phyloP scores from a whole-genome alignment of 2,888 invertebrate species.

The Dilophus febrilis region DNA sequence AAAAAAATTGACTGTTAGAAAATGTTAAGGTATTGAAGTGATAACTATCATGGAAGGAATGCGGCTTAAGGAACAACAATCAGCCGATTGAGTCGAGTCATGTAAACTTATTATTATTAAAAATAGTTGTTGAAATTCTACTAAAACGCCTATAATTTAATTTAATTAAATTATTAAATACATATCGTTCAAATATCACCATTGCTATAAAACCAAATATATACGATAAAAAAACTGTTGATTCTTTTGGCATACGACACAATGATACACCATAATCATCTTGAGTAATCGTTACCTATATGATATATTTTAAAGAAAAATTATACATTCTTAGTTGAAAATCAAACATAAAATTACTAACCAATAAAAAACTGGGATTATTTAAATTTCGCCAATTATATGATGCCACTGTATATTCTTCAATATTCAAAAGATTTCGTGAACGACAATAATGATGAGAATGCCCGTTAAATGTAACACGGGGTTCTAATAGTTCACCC shows the following conservation, averaged over 20 bases:
- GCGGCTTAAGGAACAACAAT: background rate
- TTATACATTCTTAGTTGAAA: too few relatives aligned
- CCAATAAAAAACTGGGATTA: slow-evolving; percentile 81
- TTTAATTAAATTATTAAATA: too few relatives aligned
- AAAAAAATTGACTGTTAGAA: too few relatives aligned
- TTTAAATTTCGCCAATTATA: slow-evolving; percentile 92
- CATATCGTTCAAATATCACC: background rate
- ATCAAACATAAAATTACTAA: slow-evolving; percentile 28
- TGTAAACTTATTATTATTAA: background rate
- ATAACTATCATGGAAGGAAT: background rate
- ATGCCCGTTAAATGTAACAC: slow-evolving; percentile 73
- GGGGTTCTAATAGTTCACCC: slow-evolving; percentile 43
- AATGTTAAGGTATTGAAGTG: background rate
- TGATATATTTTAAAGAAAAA: too few relatives aligned
- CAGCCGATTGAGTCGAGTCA: background rate
- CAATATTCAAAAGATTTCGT: slow-evolving; percentile 35
- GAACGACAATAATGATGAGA: slow-evolving; percentile 80
- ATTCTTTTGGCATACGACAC: slow-evolving; percentile 70
- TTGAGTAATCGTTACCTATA: too few relatives aligned
- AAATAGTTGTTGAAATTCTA: too few relatives aligned
- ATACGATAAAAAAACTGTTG: slow-evolving; percentile 49
- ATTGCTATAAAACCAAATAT: slow-evolving; percentile 15
- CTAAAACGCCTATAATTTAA: too few relatives aligned
- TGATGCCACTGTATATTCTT: slow-evolving; percentile 76
- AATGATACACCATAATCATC: slow-evolving; percentile 54